phyloP scores from a whole-genome alignment of 2,888 invertebrate genomes.

The Criorhina ranunculi region DNA sequence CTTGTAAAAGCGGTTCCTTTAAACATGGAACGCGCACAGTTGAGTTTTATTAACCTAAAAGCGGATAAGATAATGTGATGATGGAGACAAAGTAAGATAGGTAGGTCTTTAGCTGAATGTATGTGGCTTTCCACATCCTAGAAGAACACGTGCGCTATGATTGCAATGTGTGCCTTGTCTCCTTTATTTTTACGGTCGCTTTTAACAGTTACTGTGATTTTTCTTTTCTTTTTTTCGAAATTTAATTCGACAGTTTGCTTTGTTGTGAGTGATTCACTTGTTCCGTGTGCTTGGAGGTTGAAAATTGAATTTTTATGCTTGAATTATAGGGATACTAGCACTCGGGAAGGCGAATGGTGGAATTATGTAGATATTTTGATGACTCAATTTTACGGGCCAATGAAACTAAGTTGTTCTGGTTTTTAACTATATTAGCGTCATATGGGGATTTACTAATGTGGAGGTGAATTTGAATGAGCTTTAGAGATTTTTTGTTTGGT shows the following conservation, averaged over 20 bases:
- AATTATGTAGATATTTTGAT: background rate
- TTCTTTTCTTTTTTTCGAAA: background rate
- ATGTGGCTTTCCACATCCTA: background rate
- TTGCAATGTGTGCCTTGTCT: background rate
- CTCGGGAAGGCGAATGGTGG: background rate
- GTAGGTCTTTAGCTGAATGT: background rate
- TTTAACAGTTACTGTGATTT: background rate
- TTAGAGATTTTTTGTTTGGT: too few species aligned
- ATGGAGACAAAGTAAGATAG: background rate
- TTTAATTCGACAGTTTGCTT: background rate
- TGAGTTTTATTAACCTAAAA: constrained; percentile 14
- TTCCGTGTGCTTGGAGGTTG: background rate
- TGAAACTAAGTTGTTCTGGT: background rate
- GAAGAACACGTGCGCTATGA: constrained; percentile 2
- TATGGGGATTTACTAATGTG: background rate
- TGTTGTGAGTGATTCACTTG: constrained; percentile 5
- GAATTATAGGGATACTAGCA: background rate
- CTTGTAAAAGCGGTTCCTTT: background rate
- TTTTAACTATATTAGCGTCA: background rate
- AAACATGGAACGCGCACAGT: constrained; percentile 15
- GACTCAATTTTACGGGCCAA: background rate
- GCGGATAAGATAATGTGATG: constrained; percentile 8
- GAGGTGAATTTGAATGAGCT: background rate
- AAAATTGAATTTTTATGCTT: constrained; percentile 10
- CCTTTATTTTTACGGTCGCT: background rate